Percentiles rank a stretch among this genome's conserved stretches.
Evolutionary conservation across 1,140 invertebrate genomes (phyloP).

Genomic region (Acromyrmex echinatior): DNA sequence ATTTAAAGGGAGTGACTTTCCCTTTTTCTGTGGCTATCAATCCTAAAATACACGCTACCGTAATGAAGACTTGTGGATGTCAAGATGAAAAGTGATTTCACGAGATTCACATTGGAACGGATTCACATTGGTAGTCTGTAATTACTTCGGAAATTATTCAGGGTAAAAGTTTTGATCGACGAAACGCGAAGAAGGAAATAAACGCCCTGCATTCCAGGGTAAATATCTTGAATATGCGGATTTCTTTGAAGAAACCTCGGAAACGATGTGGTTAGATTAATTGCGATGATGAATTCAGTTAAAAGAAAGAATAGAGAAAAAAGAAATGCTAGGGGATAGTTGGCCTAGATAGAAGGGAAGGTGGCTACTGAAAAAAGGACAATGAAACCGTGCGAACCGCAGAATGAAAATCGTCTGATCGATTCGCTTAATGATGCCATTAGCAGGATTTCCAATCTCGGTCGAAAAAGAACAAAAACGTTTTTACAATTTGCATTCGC

Average conservation of each 20-base stretch:
- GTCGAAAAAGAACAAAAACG: slow-evolving; percentile 18
- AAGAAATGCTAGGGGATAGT: background rate
- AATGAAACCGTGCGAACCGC: background rate
- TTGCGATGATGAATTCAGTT: slow-evolving; percentile 11
- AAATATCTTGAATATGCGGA: background rate
- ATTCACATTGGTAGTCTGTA: background rate
- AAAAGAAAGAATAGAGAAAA: background rate
- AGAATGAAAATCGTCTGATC: slow-evolving; percentile 32
- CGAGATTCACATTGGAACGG: background rate
- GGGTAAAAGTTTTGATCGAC: background rate
- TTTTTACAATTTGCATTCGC: slow-evolving; percentile 18
- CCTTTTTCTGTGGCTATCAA: slow-evolving; percentile 10
- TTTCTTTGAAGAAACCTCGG: background rate
- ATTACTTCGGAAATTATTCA: background rate
- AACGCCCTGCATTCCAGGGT: background rate
- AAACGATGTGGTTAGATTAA: background rate
- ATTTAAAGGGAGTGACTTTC: slow-evolving; percentile 33
- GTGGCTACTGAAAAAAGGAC: background rate
- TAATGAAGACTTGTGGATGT: slow-evolving; percentile 1
- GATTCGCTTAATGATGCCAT: slow-evolving; percentile 54
- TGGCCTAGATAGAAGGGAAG: slow-evolving; percentile 42
- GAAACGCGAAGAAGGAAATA: background rate
- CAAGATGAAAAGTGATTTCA: background rate
- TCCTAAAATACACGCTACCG: background rate
- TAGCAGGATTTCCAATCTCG: slow-evolving; percentile 19